Conservation (phyloP, 2,113 vertebrate species). For the Thinocorus orbignyianus region DNA sequence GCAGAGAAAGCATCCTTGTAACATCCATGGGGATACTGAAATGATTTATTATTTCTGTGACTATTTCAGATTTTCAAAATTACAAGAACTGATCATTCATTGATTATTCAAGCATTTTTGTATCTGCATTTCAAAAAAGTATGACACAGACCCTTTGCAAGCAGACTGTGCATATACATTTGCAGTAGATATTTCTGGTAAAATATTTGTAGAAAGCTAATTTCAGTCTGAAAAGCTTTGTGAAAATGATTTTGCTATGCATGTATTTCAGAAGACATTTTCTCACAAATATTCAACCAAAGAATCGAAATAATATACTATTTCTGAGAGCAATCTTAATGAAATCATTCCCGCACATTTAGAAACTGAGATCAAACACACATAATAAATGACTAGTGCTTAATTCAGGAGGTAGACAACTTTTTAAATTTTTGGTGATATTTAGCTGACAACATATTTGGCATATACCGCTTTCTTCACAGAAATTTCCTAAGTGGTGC, state of each 20-base stretch:
- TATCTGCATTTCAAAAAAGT: not conserved
- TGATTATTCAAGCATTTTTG: not conserved
- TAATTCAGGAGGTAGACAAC: not conserved
- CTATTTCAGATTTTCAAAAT: slow-evolving; percentile 9
- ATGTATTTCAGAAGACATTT: not conserved
- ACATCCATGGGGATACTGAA: not conserved
- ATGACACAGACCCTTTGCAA: not conserved
- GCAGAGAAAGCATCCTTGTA: not conserved
- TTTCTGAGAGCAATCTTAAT: not conserved
- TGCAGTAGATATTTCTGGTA: not conserved
- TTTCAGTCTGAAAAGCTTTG: not conserved
- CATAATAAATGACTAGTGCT: not conserved
- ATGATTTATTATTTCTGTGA: not conserved
- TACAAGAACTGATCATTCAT: not conserved
- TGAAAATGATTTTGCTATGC: not conserved
- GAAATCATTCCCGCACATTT: not conserved
- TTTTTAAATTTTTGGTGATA: not conserved
- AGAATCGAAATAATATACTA: not conserved
- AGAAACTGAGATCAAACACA: not conserved
- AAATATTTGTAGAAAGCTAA: not conserved
- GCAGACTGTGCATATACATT: not conserved
- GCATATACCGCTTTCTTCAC: not conserved
- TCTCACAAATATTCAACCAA: not conserved
- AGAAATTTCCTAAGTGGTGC: not conserved
- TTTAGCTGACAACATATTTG: not conserved